These are phyloP conservation scores for Oxytorus armatus DNA, from an alignment of 2,888 invertebrate genomes.

Conservation along the genomic window DNA sequence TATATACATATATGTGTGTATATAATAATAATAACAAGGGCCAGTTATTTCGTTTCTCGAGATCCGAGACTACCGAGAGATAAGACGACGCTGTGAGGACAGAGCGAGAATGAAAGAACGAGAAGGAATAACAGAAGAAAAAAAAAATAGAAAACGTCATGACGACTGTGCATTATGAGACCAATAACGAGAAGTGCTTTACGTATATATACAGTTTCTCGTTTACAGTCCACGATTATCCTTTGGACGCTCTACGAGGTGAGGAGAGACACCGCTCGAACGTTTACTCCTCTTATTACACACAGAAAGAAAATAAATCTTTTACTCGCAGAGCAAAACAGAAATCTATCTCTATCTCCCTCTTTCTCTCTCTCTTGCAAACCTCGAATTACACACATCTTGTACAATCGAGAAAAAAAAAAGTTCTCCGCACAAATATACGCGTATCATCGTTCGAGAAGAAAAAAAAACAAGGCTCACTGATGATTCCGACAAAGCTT, in stretches of 20 bases:
- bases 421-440: slow-evolving; percentile 33
- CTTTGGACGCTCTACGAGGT: slow-evolving; percentile 26
- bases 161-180: slow-evolving; percentile 53
- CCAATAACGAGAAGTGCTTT: slow-evolving; percentile 68
- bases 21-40: slow-evolving; percentile 37
- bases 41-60: slow-evolving; percentile 42
- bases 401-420: slow-evolving; percentile 30
- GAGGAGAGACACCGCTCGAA: slow-evolving; percentile 36
- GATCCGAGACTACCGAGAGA: slow-evolving; percentile 51
- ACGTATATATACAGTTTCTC: slow-evolving; percentile 35
- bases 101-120: slow-evolving; percentile 48
- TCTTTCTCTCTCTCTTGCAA: not conserved
- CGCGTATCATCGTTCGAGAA: slow-evolving; percentile 13
- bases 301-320: slow-evolving; percentile 52
- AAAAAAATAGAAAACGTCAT: slow-evolving; percentile 27
- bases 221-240: slow-evolving; percentile 44
- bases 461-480: not conserved
- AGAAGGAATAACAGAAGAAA: slow-evolving; percentile 7
- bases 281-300: slow-evolving; percentile 43
- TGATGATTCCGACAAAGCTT: slow-evolving; percentile 10
- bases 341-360: not conserved
- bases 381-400: not conserved
- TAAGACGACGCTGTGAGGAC: slow-evolving; percentile 43
- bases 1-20: slow-evolving; percentile 57
- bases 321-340: slow-evolving; percentile 20